phyloP scores from a whole-genome alignment of 2,113 vertebrate species.

The Nibea coibor region DNA sequence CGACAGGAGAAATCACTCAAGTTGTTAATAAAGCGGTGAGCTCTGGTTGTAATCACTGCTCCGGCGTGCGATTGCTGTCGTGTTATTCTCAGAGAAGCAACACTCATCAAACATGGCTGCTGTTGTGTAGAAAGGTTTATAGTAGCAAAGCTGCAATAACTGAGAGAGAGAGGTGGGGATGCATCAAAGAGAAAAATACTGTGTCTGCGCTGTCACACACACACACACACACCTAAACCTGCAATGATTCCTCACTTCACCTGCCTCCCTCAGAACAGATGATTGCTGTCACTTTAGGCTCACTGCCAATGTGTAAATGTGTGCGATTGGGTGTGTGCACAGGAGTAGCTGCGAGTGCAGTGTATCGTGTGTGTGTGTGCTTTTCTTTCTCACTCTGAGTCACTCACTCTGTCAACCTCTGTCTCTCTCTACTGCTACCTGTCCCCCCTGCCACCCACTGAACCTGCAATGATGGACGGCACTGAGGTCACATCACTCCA shows the following conservation, averaged over 20 bases:
- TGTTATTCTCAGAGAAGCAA: slow-evolving; percentile 16
- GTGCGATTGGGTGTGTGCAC: slow-evolving; percentile 5
- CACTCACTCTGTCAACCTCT: slow-evolving; percentile 53
- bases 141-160: slow-evolving; percentile 15
- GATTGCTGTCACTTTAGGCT: slow-evolving; percentile 40
- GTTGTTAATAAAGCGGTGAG: no score
- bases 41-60: neutral
- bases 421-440: slow-evolving; percentile 20
- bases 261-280: slow-evolving; percentile 36
- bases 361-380: neutral
- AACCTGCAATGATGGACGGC: slow-evolving; percentile 61
- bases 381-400: slow-evolving; percentile 14
- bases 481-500: slow-evolving; percentile 50
- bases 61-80: slow-evolving; percentile 8
- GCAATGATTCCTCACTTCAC: slow-evolving; percentile 30
- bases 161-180: neutral
- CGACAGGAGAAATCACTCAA: no score
- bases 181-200: slow-evolving; percentile 6
- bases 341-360: neutral
- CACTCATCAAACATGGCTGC: slow-evolving; percentile 33
- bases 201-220: slow-evolving; percentile 8
- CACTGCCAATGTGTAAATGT: slow-evolving; percentile 9
- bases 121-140: slow-evolving; percentile 21
- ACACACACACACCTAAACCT: slow-evolving; percentile 15
- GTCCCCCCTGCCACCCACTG: slow-evolving; percentile 52